Conservation (phyloP, 2,113 vertebrate species). For the Dromiciops gliroides region DNA sequence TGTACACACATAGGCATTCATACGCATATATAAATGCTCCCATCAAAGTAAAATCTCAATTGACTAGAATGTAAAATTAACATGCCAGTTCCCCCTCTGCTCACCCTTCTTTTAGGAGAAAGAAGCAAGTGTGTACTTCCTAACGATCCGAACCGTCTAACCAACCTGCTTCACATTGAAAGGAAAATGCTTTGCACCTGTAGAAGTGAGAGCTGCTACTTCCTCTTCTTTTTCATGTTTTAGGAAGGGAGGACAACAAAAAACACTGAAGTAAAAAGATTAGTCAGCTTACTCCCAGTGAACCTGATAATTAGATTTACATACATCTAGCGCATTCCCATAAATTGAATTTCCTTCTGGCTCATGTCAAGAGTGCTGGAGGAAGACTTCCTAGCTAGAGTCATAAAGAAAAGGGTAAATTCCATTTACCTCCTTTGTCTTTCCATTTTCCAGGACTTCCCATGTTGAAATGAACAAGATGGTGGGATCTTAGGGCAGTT, state of each 20-base stretch:
- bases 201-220: neutral
- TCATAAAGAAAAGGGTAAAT: neutral
- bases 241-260: neutral
- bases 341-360: neutral
- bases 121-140: neutral
- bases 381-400: too few relatives aligned
- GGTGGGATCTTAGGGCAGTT: neutral
- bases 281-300: neutral
- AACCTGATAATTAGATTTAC: neutral
- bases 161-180: neutral
- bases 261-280: neutral
- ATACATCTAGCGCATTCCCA: neutral
- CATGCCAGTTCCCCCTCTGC: neutral
- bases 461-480: neutral
- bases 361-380: too few relatives aligned
- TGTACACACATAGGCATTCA: neutral
- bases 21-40: neutral
- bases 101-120: neutral
- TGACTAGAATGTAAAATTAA: neutral
- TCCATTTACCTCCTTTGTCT: neutral
- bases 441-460: neutral
- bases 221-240: neutral
- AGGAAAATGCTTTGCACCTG: neutral
- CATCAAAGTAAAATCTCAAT: neutral
- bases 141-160: neutral